Conservation (phyloP, 2,797 vertebrate species). For the Aldrovandia affinis region DNA sequence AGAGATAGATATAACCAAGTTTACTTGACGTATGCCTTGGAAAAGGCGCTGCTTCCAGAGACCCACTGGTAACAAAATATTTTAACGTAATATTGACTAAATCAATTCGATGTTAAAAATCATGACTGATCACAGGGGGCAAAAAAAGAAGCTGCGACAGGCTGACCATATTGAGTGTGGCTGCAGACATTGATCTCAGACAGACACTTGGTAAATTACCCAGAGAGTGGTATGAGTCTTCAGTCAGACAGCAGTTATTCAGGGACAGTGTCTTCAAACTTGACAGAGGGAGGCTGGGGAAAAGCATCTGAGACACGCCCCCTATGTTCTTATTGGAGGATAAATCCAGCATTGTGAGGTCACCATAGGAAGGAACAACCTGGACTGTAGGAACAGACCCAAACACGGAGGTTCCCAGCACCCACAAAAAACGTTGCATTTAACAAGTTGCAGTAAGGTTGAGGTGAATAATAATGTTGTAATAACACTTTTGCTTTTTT, state of each 20-base stretch:
- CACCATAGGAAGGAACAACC: slow-evolving; percentile 79
- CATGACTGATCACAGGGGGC: background rate
- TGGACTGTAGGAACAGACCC: slow-evolving; percentile 73
- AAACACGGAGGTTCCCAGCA: background rate
- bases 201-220: slow-evolving; percentile 66
- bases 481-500: no score
- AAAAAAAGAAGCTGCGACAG: background rate
- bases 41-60: no score
- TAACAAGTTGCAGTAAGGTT: no score
- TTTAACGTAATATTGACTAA: no score
- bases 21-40: no score
- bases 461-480: no score
- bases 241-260: slow-evolving; percentile 75
- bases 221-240: slow-evolving; percentile 73
- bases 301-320: slow-evolving; percentile 65
- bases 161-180: background rate
- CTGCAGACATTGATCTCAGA: background rate
- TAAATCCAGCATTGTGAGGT: slow-evolving; percentile 79
- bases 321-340: slow-evolving; percentile 85
- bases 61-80: no score
- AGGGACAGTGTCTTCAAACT: slow-evolving; percentile 75
- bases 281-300: slow-evolving; percentile 76
- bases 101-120: background rate
- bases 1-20: no score
- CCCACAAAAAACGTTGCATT: no score